Evolutionary conservation across 2,888 invertebrate genomes (phyloP), one percentile per base, ranked within the genome.

Genomic region (Trissolcus brochymenae): DNA sequence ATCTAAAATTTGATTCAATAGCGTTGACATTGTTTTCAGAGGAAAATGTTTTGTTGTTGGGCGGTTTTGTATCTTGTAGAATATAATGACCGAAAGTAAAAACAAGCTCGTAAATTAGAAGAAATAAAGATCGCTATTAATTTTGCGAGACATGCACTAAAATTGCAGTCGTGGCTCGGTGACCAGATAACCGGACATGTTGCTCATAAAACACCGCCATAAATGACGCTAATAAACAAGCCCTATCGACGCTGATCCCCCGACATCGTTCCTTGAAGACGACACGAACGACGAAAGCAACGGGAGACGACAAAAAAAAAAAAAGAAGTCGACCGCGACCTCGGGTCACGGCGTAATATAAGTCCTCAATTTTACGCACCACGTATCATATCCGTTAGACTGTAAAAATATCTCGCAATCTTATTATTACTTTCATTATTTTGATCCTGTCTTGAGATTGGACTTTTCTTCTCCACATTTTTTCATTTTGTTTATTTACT

Each of bases 281-380:
- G 62, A 67, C 67, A 57, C 43, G 62, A 61, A 66, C 67, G 64
- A 68, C 59, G 57, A 68, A 66, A 72, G 65, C 74, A 57, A 78
- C 53, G 66, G 11, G 56, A 55, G 14, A 46, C 50, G 35, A 62
- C 25, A 70, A 67, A 60, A 72, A 76, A 78, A 67, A 72, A 29
- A 62, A 46, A 56, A 21, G 17, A 51, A 50, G 2, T 3, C 17
- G 11, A 1, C 19, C 75, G 43, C 70, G 50, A 53, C 64, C 46
- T 16, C 19, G 57, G 74, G 71, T 66, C 79, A 73, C 62, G 81
- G 81, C 83, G 83, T 83, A 84, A 83, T 84, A 82, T 79, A 70
- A 81, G 64, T 79, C 79, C 81, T 81, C 84, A 82, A 84, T 84
- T 85, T 85, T 84, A 84, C 84, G 84, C 83, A 74, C 78, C 83